A percentile compares a stretch with the other conserved stretches of the same genome.
Conservation (phyloP, 2,113 vertebrate genomes). For the Ibidorhyncha struthersii region DNA sequence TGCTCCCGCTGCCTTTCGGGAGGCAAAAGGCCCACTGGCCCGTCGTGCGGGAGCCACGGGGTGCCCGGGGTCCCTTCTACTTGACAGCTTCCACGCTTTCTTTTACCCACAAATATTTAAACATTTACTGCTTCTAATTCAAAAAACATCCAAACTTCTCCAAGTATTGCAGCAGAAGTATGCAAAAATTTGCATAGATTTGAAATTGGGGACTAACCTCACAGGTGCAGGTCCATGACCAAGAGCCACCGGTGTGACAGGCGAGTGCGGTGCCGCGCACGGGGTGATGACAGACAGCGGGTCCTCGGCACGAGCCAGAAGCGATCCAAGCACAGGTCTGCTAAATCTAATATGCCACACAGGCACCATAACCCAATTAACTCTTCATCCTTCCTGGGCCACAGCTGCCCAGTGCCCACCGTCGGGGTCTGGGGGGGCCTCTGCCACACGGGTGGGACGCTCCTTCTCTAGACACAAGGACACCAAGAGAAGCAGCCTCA, state of each 20-base stretch:
- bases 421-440: rapidly evolving
- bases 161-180: background rate
- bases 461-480: rapidly evolving
- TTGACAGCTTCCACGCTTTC: too few species aligned
- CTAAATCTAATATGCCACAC: rapidly evolving
- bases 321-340: background rate
- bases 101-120: background rate
- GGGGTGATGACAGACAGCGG: rapidly evolving
- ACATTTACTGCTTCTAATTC: background rate
- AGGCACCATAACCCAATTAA: rapidly evolving
- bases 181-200: rapidly evolving
- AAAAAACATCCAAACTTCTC: background rate
- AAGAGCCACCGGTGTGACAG: rapidly evolving
- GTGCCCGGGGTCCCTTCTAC: too few species aligned
- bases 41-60: rapidly evolving
- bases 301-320: background rate
- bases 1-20: background rate
- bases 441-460: background rate
- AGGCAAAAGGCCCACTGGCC: background rate
- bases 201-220: background rate
- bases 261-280: rapidly evolving
- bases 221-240: rapidly evolving
- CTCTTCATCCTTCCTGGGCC: background rate
- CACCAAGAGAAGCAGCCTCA: rapidly evolving
- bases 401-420: too few species aligned